These are phyloP conservation scores for Sialia sialis DNA, from an alignment of 2,113 vertebrate genomes.

Conservation along the genomic window DNA sequence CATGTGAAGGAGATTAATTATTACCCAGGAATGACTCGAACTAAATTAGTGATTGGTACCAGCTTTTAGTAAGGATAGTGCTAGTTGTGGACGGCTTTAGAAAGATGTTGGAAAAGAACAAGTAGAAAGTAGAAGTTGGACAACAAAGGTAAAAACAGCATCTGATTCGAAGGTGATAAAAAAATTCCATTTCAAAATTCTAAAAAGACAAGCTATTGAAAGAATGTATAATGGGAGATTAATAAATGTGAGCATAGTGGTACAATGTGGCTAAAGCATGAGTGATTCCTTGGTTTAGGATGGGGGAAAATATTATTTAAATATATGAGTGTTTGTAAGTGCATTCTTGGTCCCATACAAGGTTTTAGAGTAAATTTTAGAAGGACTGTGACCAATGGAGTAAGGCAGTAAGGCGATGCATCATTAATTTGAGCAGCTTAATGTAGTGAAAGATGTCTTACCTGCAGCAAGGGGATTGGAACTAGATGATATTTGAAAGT, in stretches of 20 bases:
- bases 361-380: not conserved
- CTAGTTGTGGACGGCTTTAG: not conserved
- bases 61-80: not conserved
- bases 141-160: not conserved
- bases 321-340: not conserved
- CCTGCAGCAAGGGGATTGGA: not conserved
- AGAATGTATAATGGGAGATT: not conserved
- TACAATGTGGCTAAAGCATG: not conserved
- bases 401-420: not conserved
- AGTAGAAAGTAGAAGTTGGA: not conserved
- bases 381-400: not conserved
- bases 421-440: not conserved
- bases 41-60: not conserved
- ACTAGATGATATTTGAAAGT: not conserved
- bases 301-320: accelerated
- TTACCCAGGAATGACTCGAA: not conserved
- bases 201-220: not conserved
- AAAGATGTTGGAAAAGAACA: not conserved
- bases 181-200: not conserved
- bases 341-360: not conserved
- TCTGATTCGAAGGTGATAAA: not conserved
- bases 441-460: not conserved
- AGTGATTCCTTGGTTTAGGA: not conserved
- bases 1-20: not conserved
- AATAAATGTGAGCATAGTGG: not conserved